Conservation (phyloP, 2,888 invertebrate species). For the Drosophila atripex region DNA sequence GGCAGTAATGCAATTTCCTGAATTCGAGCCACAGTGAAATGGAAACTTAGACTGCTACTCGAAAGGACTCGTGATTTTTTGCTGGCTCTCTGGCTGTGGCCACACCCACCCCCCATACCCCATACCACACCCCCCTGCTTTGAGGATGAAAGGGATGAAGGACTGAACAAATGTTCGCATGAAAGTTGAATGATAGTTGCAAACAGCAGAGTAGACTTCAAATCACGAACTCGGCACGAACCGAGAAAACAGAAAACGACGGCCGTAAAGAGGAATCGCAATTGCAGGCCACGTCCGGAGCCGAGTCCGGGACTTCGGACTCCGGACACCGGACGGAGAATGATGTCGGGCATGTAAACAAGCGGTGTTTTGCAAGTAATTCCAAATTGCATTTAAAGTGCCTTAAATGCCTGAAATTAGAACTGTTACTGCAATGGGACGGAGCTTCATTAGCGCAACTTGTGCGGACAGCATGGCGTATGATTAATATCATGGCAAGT, state of each 20-base stretch:
- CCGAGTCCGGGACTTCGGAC: too few species aligned
- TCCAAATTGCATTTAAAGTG: slow-evolving; percentile 74
- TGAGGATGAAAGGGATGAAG: slow-evolving; percentile 5
- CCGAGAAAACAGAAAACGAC: slow-evolving; percentile 1
- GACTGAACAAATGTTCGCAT: slow-evolving; percentile 58
- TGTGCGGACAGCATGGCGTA: slow-evolving; percentile 63
- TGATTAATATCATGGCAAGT: slow-evolving; percentile 64
- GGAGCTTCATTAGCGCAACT: slow-evolving; percentile 57
- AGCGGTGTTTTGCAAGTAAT: slow-evolving; percentile 54
- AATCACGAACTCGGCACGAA: slow-evolving; percentile 35
- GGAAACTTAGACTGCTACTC: slow-evolving; percentile 2
- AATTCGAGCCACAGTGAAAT: slow-evolving; percentile 19
- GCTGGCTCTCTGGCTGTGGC: not conserved
- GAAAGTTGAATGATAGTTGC: slow-evolving; percentile 72
- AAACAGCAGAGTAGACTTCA: slow-evolving; percentile 24
- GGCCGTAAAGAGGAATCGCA: slow-evolving; percentile 27
- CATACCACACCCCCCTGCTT: not conserved
- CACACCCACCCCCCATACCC: slow-evolving; percentile 12
- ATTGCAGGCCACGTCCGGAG: slow-evolving; percentile 32
- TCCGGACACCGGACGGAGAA: not conserved
- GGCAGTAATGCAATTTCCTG: not conserved
- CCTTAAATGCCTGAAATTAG: slow-evolving; percentile 47
- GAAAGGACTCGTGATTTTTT: slow-evolving; percentile 2
- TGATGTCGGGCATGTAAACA: slow-evolving; percentile 60
- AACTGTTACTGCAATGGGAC: not conserved